Conservation (phyloP, 2,888 invertebrate genomes). For the Julus scanicus region DNA sequence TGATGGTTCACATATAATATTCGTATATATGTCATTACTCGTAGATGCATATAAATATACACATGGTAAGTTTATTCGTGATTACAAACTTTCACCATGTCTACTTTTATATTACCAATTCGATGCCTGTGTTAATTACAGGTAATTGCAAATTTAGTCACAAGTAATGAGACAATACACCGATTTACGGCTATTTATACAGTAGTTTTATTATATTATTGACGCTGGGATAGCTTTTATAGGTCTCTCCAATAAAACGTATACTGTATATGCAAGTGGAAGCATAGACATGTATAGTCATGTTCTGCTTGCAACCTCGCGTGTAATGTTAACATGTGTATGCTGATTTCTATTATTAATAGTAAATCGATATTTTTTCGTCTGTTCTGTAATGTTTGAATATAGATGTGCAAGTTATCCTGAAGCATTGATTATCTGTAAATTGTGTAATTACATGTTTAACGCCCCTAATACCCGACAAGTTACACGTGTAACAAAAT, state of each 20-base stretch:
- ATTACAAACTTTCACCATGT: too few relatives aligned
- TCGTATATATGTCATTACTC: too few relatives aligned
- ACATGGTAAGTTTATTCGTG: too few relatives aligned
- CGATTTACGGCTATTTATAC: not conserved
- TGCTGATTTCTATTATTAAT: slow-evolving; percentile 4
- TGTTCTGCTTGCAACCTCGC: not conserved
- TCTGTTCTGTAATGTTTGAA: not conserved
- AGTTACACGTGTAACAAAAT: not conserved
- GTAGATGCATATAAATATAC: too few relatives aligned
- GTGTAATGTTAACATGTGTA: not conserved
- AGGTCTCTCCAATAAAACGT: not conserved
- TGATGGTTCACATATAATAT: too few relatives aligned
- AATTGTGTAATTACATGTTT: slow-evolving; percentile 10
- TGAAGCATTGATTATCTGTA: slow-evolving; percentile 9
- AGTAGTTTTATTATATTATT: not conserved
- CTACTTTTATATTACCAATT: too few relatives aligned
- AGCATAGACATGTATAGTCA: not conserved
- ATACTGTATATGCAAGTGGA: not conserved
- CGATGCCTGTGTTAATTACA: too few relatives aligned
- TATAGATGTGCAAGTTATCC: not conserved
- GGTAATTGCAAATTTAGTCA: too few relatives aligned
- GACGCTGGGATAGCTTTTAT: not conserved
- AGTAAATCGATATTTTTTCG: not conserved
- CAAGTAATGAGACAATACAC: not conserved
- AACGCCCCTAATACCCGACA: not conserved